Conservation (phyloP, 2,113 vertebrate genomes). For the Xenus cinereus region DNA sequence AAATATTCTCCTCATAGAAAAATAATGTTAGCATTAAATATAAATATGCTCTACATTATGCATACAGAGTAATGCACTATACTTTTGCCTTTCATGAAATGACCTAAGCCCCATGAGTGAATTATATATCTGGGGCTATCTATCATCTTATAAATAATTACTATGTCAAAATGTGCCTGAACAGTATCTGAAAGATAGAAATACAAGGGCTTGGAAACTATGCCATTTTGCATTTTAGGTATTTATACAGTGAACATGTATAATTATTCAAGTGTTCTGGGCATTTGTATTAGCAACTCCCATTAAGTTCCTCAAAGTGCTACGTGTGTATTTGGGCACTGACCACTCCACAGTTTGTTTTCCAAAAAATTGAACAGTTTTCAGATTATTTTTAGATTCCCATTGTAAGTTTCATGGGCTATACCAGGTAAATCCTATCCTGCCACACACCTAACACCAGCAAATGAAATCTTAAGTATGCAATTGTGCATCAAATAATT, state of each 20-base stretch:
- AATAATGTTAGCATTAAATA: constrained; percentile 45
- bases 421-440: not conserved
- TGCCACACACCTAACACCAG: not conserved
- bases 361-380: not conserved
- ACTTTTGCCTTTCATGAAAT: constrained; percentile 23
- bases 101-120: constrained; percentile 16
- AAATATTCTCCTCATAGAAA: constrained; percentile 5
- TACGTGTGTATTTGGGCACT: not conserved
- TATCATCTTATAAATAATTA: constrained; percentile 36
- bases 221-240: not conserved
- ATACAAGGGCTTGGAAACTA: not conserved
- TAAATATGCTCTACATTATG: constrained; percentile 50
- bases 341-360: not conserved
- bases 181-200: not conserved
- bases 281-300: not conserved
- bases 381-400: not conserved
- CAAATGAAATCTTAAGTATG: not conserved
- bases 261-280: not conserved
- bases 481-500: not conserved
- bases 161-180: not conserved
- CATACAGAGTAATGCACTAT: constrained; percentile 25
- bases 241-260: not conserved
- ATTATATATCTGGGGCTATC: constrained; percentile 19
- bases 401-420: not conserved
- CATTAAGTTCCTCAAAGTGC: not conserved